These are phyloP conservation scores for Onychomys leucogaster DNA, from an alignment of 2,797 vertebrate species.

Conservation along the genomic window DNA sequence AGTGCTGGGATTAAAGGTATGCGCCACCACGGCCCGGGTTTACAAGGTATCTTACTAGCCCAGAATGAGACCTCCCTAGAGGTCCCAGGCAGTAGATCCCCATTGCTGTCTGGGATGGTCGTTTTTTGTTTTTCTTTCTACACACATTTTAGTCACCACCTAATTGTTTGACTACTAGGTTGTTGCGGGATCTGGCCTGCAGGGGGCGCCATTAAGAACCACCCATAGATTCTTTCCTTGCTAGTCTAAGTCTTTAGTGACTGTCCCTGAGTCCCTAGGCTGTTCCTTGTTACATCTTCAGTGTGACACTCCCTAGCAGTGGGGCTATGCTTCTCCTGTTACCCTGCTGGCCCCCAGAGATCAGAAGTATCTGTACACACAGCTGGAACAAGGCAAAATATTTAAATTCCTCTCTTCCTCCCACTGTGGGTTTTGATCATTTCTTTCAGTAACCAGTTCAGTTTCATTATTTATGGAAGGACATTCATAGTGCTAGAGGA, in stretches of 20 bases:
- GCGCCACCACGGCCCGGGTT: too few species aligned
- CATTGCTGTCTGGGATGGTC: neutral
- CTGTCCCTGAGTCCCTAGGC: neutral
- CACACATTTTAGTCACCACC: neutral
- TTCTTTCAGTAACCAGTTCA: slow-evolving; percentile 68
- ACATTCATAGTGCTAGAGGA: slow-evolving; percentile 70
- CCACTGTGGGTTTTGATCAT: slow-evolving; percentile 56
- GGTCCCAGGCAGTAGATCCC: too few species aligned
- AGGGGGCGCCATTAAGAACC: neutral
- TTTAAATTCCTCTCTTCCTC: neutral
- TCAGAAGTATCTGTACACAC: neutral
- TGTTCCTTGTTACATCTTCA: neutral
- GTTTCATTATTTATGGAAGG: slow-evolving; percentile 75
- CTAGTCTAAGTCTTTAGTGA: neutral
- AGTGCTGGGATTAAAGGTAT: too few species aligned
- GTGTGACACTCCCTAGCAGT: neutral
- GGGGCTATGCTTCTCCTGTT: neutral
- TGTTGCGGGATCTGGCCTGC: neutral
- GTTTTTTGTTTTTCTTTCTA: neutral
- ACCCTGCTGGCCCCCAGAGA: neutral
- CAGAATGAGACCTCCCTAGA: neutral
- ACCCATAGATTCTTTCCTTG: neutral
- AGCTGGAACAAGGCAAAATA: slow-evolving; percentile 30
- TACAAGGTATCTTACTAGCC: neutral
- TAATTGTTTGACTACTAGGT: neutral